phyloP scores from a whole-genome alignment of 1,140 invertebrate genomes.

The Euura lappo region DNA sequence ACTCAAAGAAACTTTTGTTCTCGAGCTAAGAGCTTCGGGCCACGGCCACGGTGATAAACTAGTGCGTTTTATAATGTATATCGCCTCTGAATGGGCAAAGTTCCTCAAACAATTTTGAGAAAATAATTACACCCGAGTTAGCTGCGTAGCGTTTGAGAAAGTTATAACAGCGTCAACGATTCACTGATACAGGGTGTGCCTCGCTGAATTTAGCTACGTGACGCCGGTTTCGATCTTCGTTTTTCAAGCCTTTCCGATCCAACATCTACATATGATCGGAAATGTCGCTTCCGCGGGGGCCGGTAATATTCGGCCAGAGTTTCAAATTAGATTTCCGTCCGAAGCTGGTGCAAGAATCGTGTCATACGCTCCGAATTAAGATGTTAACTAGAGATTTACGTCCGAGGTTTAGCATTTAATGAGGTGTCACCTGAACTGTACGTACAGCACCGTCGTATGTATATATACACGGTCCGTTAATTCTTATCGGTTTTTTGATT shows the following conservation, averaged over 20 bases:
- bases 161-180: neutral
- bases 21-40: too few relatives aligned
- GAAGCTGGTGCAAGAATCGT: too few relatives aligned
- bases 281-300: too few relatives aligned
- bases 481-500: constrained; percentile 49
- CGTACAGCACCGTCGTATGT: neutral
- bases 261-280: too few relatives aligned
- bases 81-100: neutral
- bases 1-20: too few relatives aligned
- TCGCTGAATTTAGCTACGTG: neutral
- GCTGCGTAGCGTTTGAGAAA: neutral
- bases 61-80: too few relatives aligned
- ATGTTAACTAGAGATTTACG: constrained; percentile 44
- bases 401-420: constrained; percentile 41
- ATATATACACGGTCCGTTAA: constrained; percentile 33
- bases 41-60: too few relatives aligned
- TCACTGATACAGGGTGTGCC: neutral
- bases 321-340: too few relatives aligned
- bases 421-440: constrained; percentile 40
- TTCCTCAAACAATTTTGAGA: neutral
- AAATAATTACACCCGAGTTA: neutral
- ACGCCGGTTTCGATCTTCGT: too few relatives aligned
- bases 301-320: too few relatives aligned
- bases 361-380: neutral
- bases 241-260: too few relatives aligned